Evolutionary conservation across 2,797 vertebrate species (phyloP), one percentile per base, ranked within the genome.

Genomic region (Notamacropus eugenii): DNA sequence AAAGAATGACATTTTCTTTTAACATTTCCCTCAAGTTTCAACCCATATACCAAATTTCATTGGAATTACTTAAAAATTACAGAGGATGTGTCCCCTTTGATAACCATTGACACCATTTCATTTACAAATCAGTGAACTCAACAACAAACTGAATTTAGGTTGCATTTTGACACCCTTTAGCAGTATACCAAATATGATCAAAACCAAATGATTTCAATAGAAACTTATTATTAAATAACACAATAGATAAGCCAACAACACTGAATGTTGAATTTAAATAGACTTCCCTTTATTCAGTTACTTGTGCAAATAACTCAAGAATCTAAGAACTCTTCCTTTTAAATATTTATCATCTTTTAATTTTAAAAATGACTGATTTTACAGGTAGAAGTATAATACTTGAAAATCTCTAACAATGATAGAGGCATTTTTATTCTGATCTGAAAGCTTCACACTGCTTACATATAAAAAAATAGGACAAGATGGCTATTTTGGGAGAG

Each of bases 261-360:
- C n/a, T 82, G 74, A 82, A 97, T 62, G 31, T 58, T 93, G 46
- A 94, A 91, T 92, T 93, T 94, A 93, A 96, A 95, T 62, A 9
- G 54, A 96, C 54, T 91, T 95, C 55, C 55, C n/a, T 91, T 67
- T 93, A 91, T 87, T 91, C 90, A 97, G 57, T 96, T 91, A 93
- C 92, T 90, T 58, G 50, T 46, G 54, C 57, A 95, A 97, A 96
- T 62, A 94, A 97, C 57, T 74, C 50, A 95, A 0, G 54, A 93
- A 93, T 50, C 67, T 93, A 92, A 93, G 92, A 10, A 90, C 92
- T 40, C 14, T 0, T 94, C 19, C 54, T n/a, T 87, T 93, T n/a
- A 40, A 90, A 57, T 16, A 57, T 62, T 46, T 82, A 82, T 82
- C n/a, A 82, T 46, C 74, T 40, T 82, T 82, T 74, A 74, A n/a